Evolutionary conservation across 2,888 invertebrate species (phyloP), one percentile per base, ranked within the genome.

Genomic region (Sycophila texana): DNA sequence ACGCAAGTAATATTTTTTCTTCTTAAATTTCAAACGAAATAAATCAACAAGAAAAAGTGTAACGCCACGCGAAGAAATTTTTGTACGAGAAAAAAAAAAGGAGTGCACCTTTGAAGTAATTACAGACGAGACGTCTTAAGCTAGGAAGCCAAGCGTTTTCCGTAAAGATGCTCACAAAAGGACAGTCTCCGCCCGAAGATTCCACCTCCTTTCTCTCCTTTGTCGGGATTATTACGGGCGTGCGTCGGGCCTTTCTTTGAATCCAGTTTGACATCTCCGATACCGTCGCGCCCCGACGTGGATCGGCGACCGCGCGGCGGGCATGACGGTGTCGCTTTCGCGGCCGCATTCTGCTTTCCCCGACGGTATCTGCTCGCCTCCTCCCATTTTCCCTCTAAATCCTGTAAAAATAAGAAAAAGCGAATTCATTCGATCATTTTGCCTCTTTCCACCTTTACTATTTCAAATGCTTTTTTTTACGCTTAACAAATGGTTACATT

Each of bases 241-340:
- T 63, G 77, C 71, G 81, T 77, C 83, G 74, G 82, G 82, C 84
- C 84, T 82, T 79, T 78, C 81, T 82, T 86, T 84, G 84, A 85
- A 87, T 88, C 87, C 84, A 87, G 86, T 88, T 88, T 89, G 89
- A 89, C 89, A 87, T 86, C 16, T 87, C 84, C 84, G 89, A 89
- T 88, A 88, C 86, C 85, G 88, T 47, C 63, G 22, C 18, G 88
- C 87, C 82, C 83, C 83, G 79, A 82, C 80, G 79, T 80, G 83
- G 84, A 85, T 85, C 86, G 84, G 63, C 39, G 63, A 63, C 85
- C 84, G 85, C 86, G 87, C 86, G 79, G 82, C 77, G n/a, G 67
- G 81, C 74, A 85, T 84, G 83, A 83, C 88, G 87, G 86, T 88
- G 87, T 88, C 85, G 84, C 84, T 88, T 88, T 88, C 85, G 83